Base-by-base conservation (phyloP, 2,797 vertebrate genomes). In the Phoebastria nigripes region DNA sequence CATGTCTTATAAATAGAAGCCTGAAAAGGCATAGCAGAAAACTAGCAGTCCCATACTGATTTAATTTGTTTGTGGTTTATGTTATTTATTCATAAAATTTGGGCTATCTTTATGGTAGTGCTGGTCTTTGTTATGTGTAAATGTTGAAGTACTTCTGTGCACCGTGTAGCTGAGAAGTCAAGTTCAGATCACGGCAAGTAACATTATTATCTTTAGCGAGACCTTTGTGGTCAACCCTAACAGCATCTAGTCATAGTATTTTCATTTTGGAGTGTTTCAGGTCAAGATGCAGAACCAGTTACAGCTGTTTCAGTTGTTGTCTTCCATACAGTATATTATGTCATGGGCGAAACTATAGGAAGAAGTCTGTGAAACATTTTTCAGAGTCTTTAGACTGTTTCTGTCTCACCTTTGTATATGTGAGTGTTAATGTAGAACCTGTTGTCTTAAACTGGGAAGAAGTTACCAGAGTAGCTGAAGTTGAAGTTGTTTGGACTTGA, bases 91-190 rank as follows among this genome's bases (percentile, higher is more conserved):
- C 26, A 19, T 61, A 39, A 82, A 67, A 29, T 6, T 39, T 7
- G 7, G 52, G 11, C 17, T 73, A 0, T 47, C 11, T 37, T 37
- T 58, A 3, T 77, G 25, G 21, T 33, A 22, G 8, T 2, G 6
- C 15, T 90, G 59, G 19, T 55, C 12, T 73, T 14, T 16, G 29
- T 18, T 70, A 4, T 5, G 6, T 49, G 0, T 44, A 44, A 14
- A 6, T 35, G 35, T 17, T 73, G 52, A 14, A 80, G 24, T 49
- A 19, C 6, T 39, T 42, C 31, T 25, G 20, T 46, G 18, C 2
- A 6, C 13, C 0, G 0, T 8, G 20, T 4, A n/a, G 46, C 33
- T 59, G 74, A 28, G 81, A 18, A 76, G 44, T 35, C 33, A 31
- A 47, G 41, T 47, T 79, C 62, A 49, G 44, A 9, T 39, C 29